phyloP scores from a whole-genome alignment of 2,797 vertebrate genomes.

The Hemitrygon akajei region DNA sequence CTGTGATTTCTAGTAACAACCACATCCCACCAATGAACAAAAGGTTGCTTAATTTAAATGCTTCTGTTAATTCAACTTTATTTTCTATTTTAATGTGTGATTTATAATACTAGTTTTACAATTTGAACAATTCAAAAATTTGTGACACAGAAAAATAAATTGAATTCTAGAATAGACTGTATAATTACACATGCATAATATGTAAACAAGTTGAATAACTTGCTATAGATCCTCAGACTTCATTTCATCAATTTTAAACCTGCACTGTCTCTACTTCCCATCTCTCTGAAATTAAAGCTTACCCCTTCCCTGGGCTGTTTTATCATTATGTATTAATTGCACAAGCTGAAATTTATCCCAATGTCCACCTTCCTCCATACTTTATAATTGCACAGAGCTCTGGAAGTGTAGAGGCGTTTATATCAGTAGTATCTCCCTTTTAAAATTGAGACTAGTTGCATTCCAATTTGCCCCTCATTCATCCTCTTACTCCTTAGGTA shows the following conservation, averaged over 20 bases:
- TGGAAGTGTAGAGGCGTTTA: not conserved
- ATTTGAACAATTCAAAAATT: not conserved
- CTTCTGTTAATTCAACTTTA: not conserved
- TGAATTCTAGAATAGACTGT: not conserved
- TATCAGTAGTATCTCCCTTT: not conserved
- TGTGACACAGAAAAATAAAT: not conserved
- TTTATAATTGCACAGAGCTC: not conserved
- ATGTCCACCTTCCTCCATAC: not conserved
- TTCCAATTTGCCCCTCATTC: not conserved
- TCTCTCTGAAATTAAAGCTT: not conserved
- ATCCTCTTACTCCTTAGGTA: not conserved
- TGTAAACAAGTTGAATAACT: not conserved
- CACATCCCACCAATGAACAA: too few relatives aligned
- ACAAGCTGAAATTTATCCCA: not conserved
- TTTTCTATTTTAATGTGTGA: not conserved
- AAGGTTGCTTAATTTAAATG: not conserved
- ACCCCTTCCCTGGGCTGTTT: not conserved
- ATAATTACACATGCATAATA: not conserved
- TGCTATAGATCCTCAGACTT: not conserved
- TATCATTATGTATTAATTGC: not conserved
- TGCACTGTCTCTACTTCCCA: not conserved
- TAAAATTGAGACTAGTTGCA: not conserved
- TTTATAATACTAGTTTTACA: not conserved
- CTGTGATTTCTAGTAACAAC: too few relatives aligned
- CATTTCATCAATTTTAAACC: not conserved